Conservation (phyloP, 2,888 invertebrate genomes). For the Beris chalybata region DNA sequence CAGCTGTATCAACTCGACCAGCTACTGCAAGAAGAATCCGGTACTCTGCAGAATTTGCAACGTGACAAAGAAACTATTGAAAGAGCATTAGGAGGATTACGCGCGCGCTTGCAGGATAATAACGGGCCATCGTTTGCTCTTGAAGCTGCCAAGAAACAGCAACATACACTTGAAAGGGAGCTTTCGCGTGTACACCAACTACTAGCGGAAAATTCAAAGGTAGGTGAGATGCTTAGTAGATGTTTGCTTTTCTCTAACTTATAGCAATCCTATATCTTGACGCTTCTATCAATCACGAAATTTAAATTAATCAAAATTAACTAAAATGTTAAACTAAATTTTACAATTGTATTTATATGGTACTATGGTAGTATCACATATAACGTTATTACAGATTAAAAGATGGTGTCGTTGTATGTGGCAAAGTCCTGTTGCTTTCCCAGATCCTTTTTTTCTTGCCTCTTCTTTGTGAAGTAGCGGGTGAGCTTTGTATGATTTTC, state of each 20-base stretch:
- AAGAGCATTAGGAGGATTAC: constrained; percentile 66
- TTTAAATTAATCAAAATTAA: too few species aligned
- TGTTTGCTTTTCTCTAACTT: constrained; percentile 44
- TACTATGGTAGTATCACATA: too few species aligned
- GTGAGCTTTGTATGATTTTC: too few species aligned
- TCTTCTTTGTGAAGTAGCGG: too few species aligned
- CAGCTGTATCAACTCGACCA: constrained; percentile 75
- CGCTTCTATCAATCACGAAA: too few species aligned
- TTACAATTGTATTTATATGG: too few species aligned
- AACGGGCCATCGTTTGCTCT: constrained; percentile 64
- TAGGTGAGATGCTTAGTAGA: constrained; percentile 70
- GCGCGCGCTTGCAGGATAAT: constrained; percentile 68
- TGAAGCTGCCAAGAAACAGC: constrained; percentile 71
- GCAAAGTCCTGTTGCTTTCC: too few species aligned
- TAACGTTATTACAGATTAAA: too few species aligned
- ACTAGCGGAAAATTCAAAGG: constrained; percentile 89
- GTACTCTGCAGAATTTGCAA: constrained; percentile 70
- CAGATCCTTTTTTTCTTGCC: too few species aligned
- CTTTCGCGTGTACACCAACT: constrained; percentile 81
- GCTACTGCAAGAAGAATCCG: constrained; percentile 73
- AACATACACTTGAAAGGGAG: constrained; percentile 73
- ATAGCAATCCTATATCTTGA: constrained; percentile 2
- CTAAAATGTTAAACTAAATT: too few species aligned
- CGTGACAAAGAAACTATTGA: constrained; percentile 76
- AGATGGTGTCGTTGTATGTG: too few species aligned